Conservation (phyloP, 92 coral and sea anemone species). For the Palythoa caribaeorum region DNA sequence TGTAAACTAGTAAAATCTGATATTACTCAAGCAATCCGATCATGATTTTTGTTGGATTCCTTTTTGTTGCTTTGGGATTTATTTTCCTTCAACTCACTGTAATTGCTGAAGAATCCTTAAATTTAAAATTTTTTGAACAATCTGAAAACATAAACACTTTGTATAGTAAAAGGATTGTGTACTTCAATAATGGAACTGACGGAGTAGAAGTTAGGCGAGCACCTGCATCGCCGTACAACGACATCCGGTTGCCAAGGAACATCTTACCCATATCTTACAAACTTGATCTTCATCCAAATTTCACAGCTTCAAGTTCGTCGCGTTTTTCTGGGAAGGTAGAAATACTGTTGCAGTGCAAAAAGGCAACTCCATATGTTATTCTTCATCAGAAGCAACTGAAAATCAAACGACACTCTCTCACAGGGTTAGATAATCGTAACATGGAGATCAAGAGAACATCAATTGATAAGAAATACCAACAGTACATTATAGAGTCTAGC, state of each 20-base stretch:
- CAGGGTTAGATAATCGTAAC: constrained; percentile 46
- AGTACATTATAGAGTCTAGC: constrained; percentile 45
- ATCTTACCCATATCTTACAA: constrained; percentile 76
- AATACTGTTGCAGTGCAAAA: constrained; percentile 67
- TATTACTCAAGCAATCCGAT: neutral
- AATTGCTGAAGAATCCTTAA: neutral
- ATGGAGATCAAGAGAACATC: constrained; percentile 52
- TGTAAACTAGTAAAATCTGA: neutral
- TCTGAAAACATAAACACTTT: neutral
- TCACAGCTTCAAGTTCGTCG: constrained; percentile 55
- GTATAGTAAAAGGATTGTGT: neutral
- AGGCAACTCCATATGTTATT: constrained; percentile 68
- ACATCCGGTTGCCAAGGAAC: constrained; percentile 82
- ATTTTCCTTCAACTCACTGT: neutral
- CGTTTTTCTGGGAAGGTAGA: constrained; percentile 73
- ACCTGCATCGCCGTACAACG: constrained; percentile 46
- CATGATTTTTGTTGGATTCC: neutral
- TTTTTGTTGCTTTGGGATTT: neutral
- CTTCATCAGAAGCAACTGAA: constrained; percentile 74
- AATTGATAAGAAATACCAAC: constrained; percentile 52
- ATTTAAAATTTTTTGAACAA: neutral
- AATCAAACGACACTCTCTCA: constrained; percentile 49
- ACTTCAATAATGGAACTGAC: neutral
- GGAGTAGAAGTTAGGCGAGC: neutral
- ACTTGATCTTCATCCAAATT: constrained; percentile 76